Conservation (phyloP, 92 coral and sea anemone genomes). For the Paragorgia papillata region DNA sequence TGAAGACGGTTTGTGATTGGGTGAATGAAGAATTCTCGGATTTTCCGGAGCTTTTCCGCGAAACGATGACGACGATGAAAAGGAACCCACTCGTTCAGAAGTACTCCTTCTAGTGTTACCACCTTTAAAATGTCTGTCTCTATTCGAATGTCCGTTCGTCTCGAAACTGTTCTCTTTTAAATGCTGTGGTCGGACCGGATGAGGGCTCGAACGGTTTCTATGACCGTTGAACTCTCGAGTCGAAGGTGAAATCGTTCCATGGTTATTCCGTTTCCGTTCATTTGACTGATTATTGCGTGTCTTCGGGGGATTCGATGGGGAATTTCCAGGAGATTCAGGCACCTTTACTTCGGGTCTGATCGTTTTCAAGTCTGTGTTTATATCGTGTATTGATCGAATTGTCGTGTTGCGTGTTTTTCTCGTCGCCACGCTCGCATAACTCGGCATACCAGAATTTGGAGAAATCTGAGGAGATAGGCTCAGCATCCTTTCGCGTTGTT, state of each 20-base stretch:
- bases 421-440: constrained; percentile 94
- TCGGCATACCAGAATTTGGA: constrained; percentile 50
- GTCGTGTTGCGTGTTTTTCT: constrained; percentile 39
- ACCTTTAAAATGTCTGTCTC: not conserved
- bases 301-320: not conserved
- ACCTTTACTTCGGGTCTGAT: not conserved
- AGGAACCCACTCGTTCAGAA: not conserved
- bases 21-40: not conserved
- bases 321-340: not conserved
- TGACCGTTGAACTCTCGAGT: not conserved
- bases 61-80: not conserved
- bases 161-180: not conserved
- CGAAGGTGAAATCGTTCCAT: not conserved
- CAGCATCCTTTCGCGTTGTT: constrained; percentile 81
- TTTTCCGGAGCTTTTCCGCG: constrained; percentile 7
- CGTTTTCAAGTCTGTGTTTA: not conserved
- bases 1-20: constrained; percentile 20
- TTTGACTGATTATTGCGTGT: not conserved
- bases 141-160: not conserved
- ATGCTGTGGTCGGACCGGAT: too few species aligned
- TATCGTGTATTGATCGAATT: constrained; percentile 34
- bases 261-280: not conserved
- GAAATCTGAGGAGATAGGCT: constrained; percentile 46
- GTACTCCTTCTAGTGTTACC: not conserved
- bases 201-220: not conserved